phyloP scores from a whole-genome alignment of 2,113 vertebrate genomes.

The Phaethon lepturus region DNA sequence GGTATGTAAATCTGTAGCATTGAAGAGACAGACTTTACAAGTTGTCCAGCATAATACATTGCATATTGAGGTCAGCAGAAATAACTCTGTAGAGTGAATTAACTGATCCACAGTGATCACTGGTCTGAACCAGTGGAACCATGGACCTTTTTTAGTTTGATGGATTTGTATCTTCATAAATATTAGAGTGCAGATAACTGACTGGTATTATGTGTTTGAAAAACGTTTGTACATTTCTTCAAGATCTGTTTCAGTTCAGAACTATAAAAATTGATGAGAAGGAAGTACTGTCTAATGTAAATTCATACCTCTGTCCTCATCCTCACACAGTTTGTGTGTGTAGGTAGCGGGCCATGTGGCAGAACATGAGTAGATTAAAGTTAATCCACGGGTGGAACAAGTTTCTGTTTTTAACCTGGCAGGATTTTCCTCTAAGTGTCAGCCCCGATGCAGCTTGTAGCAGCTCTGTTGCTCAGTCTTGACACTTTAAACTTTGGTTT shows the following conservation, averaged over 20 bases:
- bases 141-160: not conserved
- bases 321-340: not conserved
- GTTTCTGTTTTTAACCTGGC: slow-evolving; percentile 52
- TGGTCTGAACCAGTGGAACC: not conserved
- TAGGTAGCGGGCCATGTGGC: not conserved
- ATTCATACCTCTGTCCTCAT: not conserved
- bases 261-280: not conserved
- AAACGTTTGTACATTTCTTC: not conserved
- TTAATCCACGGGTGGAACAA: slow-evolving; percentile 36
- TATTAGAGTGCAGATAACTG: not conserved
- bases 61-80: not conserved
- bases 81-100: not conserved
- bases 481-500: not conserved
- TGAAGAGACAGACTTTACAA: not conserved
- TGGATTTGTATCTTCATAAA: not conserved
- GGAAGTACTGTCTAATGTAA: not conserved
- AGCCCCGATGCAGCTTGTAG: not conserved
- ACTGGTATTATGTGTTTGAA: not conserved
- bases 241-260: not conserved
- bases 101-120: not conserved
- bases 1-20: not conserved
- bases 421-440: not conserved
- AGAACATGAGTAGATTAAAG: slow-evolving; percentile 54
- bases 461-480: not conserved
- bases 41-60: not conserved